Evolutionary conservation across 2,888 invertebrate genomes (phyloP).

Genomic region (Camponotus fellah): DNA sequence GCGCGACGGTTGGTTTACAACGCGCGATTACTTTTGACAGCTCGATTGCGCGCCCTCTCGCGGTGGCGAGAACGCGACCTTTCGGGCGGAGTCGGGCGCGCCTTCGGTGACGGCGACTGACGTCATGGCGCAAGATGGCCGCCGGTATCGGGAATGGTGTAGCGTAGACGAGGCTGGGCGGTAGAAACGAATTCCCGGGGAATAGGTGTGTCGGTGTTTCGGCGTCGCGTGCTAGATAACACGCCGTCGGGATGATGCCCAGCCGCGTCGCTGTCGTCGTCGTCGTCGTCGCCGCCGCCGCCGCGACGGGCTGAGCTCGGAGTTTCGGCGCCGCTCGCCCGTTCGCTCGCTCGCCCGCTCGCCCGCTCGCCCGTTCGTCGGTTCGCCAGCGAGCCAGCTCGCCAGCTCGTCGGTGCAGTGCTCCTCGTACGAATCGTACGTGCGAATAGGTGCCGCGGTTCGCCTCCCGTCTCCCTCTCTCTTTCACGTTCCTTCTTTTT

Average conservation of each 20-base stretch:
- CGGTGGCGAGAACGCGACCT: no score
- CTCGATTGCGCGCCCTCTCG: neutral
- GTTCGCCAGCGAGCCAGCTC: no score
- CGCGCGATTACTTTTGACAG: neutral
- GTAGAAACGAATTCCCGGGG: constrained; percentile 87
- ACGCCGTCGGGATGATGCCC: constrained; percentile 70
- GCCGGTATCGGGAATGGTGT: constrained; percentile 90
- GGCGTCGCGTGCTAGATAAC: constrained; percentile 67
- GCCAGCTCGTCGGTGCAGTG: constrained; percentile 47
- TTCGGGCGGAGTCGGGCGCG: constrained; percentile 72
- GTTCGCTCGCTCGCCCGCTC: no score
- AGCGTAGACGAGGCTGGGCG: constrained; percentile 89
- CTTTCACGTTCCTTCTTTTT: neutral
- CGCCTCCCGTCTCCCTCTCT: constrained; percentile 56
- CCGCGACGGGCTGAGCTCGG: constrained; percentile 58
- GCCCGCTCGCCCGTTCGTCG: no score
- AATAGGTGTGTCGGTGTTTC: constrained; percentile 91
- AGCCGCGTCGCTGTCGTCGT: constrained; percentile 40
- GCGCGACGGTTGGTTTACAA: no score
- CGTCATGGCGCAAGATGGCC: constrained; percentile 93
- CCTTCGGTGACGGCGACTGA: constrained; percentile 85
- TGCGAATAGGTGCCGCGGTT: constrained; percentile 63
- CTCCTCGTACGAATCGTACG: constrained; percentile 60
- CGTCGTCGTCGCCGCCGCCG: neutral
- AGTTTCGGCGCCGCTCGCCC: constrained; percentile 30